These are phyloP conservation scores for Seladonia tumulorum DNA, from an alignment of 2,888 invertebrate genomes.

Conservation along the genomic window DNA sequence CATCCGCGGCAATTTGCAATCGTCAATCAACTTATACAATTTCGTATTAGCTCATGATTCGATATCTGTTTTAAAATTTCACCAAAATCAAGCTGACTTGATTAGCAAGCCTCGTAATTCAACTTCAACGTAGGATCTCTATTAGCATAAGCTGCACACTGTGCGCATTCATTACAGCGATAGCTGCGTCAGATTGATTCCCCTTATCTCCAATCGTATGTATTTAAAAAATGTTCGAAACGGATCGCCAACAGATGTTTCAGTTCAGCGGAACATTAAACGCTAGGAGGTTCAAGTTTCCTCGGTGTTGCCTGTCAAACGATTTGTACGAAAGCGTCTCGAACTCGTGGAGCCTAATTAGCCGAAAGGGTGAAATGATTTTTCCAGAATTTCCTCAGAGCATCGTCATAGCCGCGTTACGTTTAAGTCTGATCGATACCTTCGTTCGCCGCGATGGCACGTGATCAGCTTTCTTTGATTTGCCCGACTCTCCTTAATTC, in stretches of 20 bases:
- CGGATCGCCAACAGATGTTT: background rate
- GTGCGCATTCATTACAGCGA: conserved; percentile 2
- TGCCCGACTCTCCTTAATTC: conserved; percentile 10
- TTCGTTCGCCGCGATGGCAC: conserved; percentile 21
- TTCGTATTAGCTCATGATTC: background rate
- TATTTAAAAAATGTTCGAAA: background rate
- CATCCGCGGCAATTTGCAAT: background rate
- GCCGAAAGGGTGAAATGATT: conserved; percentile 24
- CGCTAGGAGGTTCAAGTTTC: background rate
- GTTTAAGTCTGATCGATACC: background rate
- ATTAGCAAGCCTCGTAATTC: background rate
- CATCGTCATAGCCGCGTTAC: background rate
- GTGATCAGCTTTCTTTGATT: conserved; percentile 41
- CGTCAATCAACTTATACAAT: background rate
- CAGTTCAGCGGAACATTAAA: background rate
- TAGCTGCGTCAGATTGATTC: conserved; percentile 2
- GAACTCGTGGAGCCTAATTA: background rate
- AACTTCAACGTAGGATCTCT: background rate
- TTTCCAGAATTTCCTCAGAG: background rate
- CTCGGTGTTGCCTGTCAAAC: background rate
- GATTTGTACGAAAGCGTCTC: background rate
- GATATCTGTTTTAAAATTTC: background rate
- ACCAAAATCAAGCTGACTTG: background rate
- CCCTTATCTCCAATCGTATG: background rate
- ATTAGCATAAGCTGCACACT: background rate